Conservation (phyloP, 2,888 invertebrate genomes). For the Osmoderma eremita region DNA sequence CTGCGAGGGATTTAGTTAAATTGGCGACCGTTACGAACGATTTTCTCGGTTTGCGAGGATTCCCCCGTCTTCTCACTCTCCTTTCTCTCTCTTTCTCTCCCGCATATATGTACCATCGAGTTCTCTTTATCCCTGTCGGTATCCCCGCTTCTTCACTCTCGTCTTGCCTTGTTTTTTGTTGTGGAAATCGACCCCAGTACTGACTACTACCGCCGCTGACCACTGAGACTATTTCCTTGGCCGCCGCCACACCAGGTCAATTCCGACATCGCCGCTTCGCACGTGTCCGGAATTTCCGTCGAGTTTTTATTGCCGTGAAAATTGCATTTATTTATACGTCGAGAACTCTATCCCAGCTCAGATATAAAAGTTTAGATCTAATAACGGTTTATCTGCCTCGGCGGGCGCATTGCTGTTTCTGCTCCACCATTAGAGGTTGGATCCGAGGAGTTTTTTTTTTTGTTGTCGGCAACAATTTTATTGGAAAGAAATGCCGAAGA, state of each 20-base stretch:
- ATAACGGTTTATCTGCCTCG: slow-evolving; percentile 34
- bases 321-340: slow-evolving; percentile 42
- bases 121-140: no score
- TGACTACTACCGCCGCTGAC: slow-evolving; percentile 16
- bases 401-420: not conserved
- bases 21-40: slow-evolving; percentile 57
- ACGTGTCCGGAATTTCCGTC: slow-evolving; percentile 39
- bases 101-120: not conserved
- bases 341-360: not conserved
- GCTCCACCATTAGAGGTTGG: no score
- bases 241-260: slow-evolving; percentile 23
- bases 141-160: no score
- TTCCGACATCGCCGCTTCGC: slow-evolving; percentile 17
- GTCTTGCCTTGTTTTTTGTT: slow-evolving; percentile 19
- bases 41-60: slow-evolving; percentile 15
- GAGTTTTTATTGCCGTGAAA: slow-evolving; percentile 40
- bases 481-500: no score
- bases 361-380: slow-evolving; percentile 41
- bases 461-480: no score
- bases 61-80: no score
- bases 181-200: slow-evolving; percentile 27
- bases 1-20: slow-evolving; percentile 65
- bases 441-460: no score
- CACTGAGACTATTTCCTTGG: slow-evolving; percentile 16
- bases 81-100: slow-evolving; percentile 3